Evolutionary conservation across 1,140 invertebrate species (phyloP), one percentile per base, ranked within the genome.

Genomic region (Philopotamus ludificatus): DNA sequence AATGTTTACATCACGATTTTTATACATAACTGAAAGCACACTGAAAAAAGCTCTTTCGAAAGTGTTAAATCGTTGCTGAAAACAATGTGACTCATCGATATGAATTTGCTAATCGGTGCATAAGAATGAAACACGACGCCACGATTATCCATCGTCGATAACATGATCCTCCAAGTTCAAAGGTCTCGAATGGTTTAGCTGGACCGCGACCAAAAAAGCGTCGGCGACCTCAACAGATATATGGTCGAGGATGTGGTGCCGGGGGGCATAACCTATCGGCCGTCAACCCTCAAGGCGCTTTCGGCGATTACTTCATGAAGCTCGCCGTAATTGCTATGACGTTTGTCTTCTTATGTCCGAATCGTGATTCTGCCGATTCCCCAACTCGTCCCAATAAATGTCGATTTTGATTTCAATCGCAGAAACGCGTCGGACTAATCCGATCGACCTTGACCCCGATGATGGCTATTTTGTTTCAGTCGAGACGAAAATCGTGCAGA

Each of bases 361-460:
- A 42, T 59, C 55, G 55, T 59, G 55, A 59, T n/a, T n/a, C n/a
- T 12, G 23, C 10, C 3, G 16, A 41, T 49, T n/a, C 12, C n/a
- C 26, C 21, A 16, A 42, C 16, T 25, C 59, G 26, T 61, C 59
- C 15, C 8, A 47, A 16, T 50, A 49, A 61, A n/a, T n/a, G n/a
- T n/a, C n/a, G n/a, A n/a, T n/a, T n/a, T n/a, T 61, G 18, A 61
- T 49, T 20, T 47, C 45, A 49, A 61, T 50, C n/a, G 25, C 26
- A 49, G 22, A 10, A 50, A 25, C 41, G 25, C 41, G 59, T 61
- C 59, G 26, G 2, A n/a, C 44, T 16, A 25, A 4, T 21, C 21
- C n/a, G 10, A 49, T 26, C 45, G 45, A 50, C 59, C 59, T 49
- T 25, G 59, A 61, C 59, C 59, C 20, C 22, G 8, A 26, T n/a